Conservation (phyloP, 2,113 vertebrate species). For the Orycteropus afer region DNA sequence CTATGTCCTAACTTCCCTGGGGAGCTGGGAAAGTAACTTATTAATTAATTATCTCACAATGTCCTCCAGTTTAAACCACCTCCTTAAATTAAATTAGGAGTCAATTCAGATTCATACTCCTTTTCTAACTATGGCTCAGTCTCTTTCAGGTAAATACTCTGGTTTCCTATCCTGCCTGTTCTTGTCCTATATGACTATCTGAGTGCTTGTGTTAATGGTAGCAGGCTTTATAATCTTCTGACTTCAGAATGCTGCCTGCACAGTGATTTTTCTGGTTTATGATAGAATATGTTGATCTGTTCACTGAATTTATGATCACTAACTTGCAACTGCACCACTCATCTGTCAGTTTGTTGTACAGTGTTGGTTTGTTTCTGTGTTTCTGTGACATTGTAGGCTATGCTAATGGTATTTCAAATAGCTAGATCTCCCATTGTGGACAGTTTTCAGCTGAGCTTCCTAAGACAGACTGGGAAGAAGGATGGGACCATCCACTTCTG, state of each 20-base stretch:
- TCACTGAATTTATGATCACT: background rate
- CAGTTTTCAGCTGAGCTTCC: no score
- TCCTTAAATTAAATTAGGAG: background rate
- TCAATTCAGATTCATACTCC: background rate
- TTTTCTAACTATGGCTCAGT: background rate
- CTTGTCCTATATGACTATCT: background rate
- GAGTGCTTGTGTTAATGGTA: background rate
- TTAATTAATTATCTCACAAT: background rate
- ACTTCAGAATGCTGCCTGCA: background rate
- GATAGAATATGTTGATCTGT: background rate
- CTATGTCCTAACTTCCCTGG: background rate
- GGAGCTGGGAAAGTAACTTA: background rate
- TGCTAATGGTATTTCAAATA: no score
- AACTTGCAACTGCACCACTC: no score
- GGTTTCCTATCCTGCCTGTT: background rate
- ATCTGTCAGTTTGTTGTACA: no score
- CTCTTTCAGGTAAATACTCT: background rate
- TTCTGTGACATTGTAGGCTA: no score
- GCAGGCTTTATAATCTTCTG: background rate
- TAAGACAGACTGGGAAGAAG: no score
- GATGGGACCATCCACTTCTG: no score
- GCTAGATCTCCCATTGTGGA: no score
- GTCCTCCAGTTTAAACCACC: background rate
- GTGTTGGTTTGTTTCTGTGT: no score
- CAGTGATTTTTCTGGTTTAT: background rate